A percentile compares a stretch with the other conserved stretches of the same genome.
Evolutionary conservation across 2,888 invertebrate species (phyloP).

Genomic region (Orchesellides sinensis): DNA sequence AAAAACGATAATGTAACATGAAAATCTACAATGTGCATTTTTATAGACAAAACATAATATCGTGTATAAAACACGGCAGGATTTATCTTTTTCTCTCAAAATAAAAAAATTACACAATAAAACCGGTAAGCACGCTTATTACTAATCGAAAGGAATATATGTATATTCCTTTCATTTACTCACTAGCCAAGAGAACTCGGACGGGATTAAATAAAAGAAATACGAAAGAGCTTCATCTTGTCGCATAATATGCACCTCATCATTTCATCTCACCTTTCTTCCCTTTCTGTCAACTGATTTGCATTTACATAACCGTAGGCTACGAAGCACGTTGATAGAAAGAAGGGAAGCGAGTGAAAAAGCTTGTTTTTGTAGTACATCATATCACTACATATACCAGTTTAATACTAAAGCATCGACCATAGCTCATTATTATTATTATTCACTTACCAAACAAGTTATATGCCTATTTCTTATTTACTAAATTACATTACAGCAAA

Average conservation of each 20-base stretch:
- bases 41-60: background rate
- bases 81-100: constrained; percentile 21
- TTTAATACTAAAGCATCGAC: background rate
- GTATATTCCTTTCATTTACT: too few species aligned
- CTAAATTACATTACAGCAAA: background rate
- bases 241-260: constrained; percentile 61
- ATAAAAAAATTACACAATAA: constrained; percentile 48
- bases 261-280: constrained; percentile 39
- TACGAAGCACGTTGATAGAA: background rate
- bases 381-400: background rate
- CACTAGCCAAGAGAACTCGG: too few species aligned
- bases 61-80: constrained; percentile 21
- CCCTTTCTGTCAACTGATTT: constrained; percentile 57
- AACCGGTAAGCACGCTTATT: constrained; percentile 62
- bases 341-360: constrained; percentile 12
- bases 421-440: constrained; percentile 19
- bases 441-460: constrained; percentile 18
- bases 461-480: background rate
- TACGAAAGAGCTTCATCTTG: constrained; percentile 38
- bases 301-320: constrained; percentile 61
- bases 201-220: too few species aligned
- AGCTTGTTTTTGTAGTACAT: background rate
- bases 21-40: background rate
- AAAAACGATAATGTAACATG: background rate
- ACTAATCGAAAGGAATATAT: constrained; percentile 28